Percentiles rank a stretch among this genome's conserved stretches.
These are phyloP conservation scores for Disparrhopalites patrizii DNA, from an alignment of 2,888 invertebrate genomes.

Conservation along the genomic window DNA sequence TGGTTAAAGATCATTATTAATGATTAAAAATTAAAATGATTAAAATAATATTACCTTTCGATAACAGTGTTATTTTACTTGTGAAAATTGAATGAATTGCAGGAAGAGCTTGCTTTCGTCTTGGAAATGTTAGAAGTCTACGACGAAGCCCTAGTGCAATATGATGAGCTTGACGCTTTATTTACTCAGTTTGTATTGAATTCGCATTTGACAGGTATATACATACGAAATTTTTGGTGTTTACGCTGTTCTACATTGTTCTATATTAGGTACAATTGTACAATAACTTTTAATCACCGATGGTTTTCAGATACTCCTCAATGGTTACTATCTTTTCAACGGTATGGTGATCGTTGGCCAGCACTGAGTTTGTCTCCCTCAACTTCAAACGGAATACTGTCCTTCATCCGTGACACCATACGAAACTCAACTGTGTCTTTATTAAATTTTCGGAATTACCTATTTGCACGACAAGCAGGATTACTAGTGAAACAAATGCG, in stretches of 20 bases:
- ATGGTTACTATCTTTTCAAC: conserved; percentile 79
- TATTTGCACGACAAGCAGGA: conserved; percentile 67
- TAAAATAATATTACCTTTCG: background rate
- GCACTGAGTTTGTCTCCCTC: conserved; percentile 62
- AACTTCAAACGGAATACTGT: conserved; percentile 27
- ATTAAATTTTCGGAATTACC: conserved; percentile 86
- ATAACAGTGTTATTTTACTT: conserved; percentile 9
- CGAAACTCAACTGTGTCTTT: conserved; percentile 55
- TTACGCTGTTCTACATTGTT: background rate
- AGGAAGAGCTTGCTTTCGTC: conserved; percentile 94
- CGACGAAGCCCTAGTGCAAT: conserved; percentile 92
- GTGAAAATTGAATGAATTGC: conserved; percentile 43
- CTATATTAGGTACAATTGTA: background rate
- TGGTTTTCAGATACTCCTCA: conserved; percentile 65
- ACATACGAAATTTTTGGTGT: too few relatives aligned
- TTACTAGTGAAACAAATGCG: conserved; percentile 44
- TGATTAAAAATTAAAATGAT: background rate
- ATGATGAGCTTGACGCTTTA: conserved; percentile 93
- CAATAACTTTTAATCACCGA: background rate
- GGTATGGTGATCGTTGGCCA: conserved; percentile 75
- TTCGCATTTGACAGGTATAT: conserved; percentile 71
- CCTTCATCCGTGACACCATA: conserved; percentile 45
- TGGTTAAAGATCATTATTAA: background rate
- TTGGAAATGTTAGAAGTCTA: conserved; percentile 89
- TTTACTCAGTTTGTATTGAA: conserved; percentile 95